These are phyloP conservation scores for Stichopus chloronotus DNA, from an alignment of 35 echinoderm and acorn worm genomes.

Conservation along the genomic window DNA sequence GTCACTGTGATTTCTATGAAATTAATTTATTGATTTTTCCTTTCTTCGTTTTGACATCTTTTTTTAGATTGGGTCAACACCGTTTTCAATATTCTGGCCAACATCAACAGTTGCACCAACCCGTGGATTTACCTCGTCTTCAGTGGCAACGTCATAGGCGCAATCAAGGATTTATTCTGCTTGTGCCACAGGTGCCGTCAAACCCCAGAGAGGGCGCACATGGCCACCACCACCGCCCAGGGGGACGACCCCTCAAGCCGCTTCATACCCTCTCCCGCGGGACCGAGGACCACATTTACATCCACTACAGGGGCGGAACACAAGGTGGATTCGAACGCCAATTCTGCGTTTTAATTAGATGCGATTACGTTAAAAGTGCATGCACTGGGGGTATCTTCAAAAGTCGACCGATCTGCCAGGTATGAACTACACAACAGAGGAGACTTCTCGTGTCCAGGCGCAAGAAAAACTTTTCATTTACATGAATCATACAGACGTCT, in stretches of 20 bases:
- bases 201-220: neutral
- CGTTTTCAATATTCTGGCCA: constrained; percentile 28
- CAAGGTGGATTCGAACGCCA: constrained; percentile 36
- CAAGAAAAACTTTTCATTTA: neutral
- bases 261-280: constrained; percentile 21
- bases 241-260: constrained; percentile 28
- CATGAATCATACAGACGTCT: too few species aligned
- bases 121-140: constrained; percentile 48
- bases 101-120: constrained; percentile 42
- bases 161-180: constrained; percentile 4
- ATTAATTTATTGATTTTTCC: too few species aligned
- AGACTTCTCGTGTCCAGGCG: neutral
- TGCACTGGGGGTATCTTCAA: too few species aligned
- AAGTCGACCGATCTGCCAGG: too few species aligned
- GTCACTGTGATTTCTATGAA: too few species aligned
- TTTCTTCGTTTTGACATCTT: neutral
- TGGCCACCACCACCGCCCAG: constrained; percentile 26
- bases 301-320: constrained; percentile 17
- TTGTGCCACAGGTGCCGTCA: neutral
- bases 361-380: neutral
- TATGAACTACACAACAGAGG: neutral
- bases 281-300: constrained; percentile 38
- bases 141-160: constrained; percentile 44
- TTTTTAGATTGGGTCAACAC: constrained; percentile 8
- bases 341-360: constrained; percentile 28